A percentile compares a stretch with the other conserved stretches of the same genome.
Evolutionary conservation across 1,140 invertebrate genomes (phyloP).

Genomic region (Zaprionus nigranus): DNA sequence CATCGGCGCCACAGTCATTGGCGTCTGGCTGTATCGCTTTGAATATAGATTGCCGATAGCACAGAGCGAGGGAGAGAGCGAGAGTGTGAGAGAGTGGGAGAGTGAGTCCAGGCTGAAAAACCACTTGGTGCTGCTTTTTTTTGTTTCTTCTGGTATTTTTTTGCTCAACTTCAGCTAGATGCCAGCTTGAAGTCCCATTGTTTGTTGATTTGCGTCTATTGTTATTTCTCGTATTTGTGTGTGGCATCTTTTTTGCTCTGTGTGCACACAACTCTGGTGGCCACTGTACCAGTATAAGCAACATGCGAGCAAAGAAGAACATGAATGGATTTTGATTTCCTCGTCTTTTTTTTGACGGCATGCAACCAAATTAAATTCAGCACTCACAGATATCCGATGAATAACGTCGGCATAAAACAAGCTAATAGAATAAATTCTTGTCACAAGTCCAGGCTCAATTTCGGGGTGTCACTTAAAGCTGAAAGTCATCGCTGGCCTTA

Average conservation of each 20-base stretch:
- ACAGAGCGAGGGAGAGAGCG: not conserved
- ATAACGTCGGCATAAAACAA: not conserved
- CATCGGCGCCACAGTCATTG: slow-evolving; percentile 55
- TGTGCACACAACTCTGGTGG: not conserved
- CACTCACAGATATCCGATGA: not conserved
- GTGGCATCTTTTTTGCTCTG: not conserved
- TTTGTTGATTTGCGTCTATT: slow-evolving; percentile 70
- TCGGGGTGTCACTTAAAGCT: not conserved
- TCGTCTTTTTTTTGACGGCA: slow-evolving; percentile 50
- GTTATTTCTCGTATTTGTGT: slow-evolving; percentile 43
- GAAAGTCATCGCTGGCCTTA: not conserved
- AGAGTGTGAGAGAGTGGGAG: not conserved
- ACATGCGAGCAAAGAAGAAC: slow-evolving; percentile 39
- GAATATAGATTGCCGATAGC: slow-evolving; percentile 62
- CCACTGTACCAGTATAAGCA: not conserved
- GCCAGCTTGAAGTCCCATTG: slow-evolving; percentile 54
- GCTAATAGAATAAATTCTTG: not conserved
- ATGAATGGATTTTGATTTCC: slow-evolving; percentile 65
- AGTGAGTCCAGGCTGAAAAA: slow-evolving; percentile 37
- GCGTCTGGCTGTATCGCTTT: slow-evolving; percentile 69
- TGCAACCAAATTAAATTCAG: slow-evolving; percentile 43
- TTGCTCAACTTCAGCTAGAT: slow-evolving; percentile 48
- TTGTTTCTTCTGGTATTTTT: slow-evolving; percentile 27
- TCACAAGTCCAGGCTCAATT: not conserved
- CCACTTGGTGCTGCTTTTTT: slow-evolving; percentile 43